A percentile compares a stretch with the other conserved stretches of the same genome.
These are phyloP conservation scores for Zygogramma bicolorata DNA, from an alignment of 2,888 invertebrate genomes.

Conservation along the genomic window DNA sequence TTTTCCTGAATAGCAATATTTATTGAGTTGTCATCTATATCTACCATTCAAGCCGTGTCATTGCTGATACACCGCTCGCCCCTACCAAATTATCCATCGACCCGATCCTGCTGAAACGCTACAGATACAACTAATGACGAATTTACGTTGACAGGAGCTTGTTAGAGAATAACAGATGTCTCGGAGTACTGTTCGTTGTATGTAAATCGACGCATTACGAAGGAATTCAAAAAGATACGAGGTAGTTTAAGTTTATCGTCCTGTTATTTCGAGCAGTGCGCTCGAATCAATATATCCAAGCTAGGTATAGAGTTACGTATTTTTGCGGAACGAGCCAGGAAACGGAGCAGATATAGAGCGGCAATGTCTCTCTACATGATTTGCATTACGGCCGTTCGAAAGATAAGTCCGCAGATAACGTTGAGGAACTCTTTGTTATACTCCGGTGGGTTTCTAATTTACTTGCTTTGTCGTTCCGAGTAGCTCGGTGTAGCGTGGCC, in stretches of 20 bases:
- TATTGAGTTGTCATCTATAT: not conserved
- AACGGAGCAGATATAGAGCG: slow-evolving; percentile 36
- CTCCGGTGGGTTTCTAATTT: slow-evolving; percentile 11
- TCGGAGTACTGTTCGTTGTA: slow-evolving; percentile 43
- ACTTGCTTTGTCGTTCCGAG: slow-evolving; percentile 22
- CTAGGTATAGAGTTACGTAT: slow-evolving; percentile 29
- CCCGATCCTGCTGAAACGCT: not conserved
- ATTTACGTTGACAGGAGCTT: slow-evolving; percentile 24
- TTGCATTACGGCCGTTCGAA: slow-evolving; percentile 40
- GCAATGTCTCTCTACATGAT: slow-evolving; percentile 30
- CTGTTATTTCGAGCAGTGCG: slow-evolving; percentile 40
- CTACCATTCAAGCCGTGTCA: not conserved
- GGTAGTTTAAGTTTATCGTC: slow-evolving; percentile 54
- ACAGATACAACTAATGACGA: slow-evolving; percentile 24
- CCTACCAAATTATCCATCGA: not conserved
- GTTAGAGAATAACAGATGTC: slow-evolving; percentile 33
- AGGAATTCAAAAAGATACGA: slow-evolving; percentile 49
- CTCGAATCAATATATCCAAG: slow-evolving; percentile 37
- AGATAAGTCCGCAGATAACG: slow-evolving; percentile 37
- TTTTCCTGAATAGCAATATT: too few species aligned
- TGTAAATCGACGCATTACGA: slow-evolving; percentile 54
- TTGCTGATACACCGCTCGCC: not conserved
- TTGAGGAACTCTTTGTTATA: slow-evolving; percentile 21
- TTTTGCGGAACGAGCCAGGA: slow-evolving; percentile 38
- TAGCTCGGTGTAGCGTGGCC: not conserved